These are phyloP conservation scores for Cheilosia vulpina DNA, from an alignment of 2,888 invertebrate species.

Conservation along the genomic window DNA sequence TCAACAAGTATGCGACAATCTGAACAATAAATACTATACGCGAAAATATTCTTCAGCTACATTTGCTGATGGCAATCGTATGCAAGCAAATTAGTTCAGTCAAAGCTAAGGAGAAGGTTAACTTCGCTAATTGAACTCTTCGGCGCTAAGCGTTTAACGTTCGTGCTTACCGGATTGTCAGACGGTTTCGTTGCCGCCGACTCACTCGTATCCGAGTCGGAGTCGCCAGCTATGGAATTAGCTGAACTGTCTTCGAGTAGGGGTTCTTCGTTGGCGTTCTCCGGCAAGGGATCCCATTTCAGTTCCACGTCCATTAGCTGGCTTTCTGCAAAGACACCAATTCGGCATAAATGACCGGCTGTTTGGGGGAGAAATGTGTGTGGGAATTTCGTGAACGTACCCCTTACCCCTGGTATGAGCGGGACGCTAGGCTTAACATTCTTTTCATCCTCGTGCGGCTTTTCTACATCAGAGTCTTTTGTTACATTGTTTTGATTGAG, in stretches of 20 bases:
- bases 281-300: conserved; percentile 86
- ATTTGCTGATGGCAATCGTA: conserved; percentile 13
- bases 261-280: conserved; percentile 79
- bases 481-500: not conserved
- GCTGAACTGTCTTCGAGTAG: conserved; percentile 79
- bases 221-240: conserved; percentile 65
- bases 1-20: not conserved
- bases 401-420: conserved; percentile 84
- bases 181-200: conserved; percentile 77
- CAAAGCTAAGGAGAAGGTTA: conserved; percentile 75
- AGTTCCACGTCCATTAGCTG: conserved; percentile 85
- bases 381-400: conserved; percentile 80
- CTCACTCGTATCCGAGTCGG: conserved; percentile 78
- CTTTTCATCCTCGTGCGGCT: conserved; percentile 33
- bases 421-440: conserved; percentile 57
- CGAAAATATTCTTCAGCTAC: not conserved
- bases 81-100: conserved; percentile 6
- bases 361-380: not conserved
- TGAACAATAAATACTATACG: not conserved
- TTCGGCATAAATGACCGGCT: conserved; percentile 1
- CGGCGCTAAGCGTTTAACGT: conserved; percentile 82
- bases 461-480: conserved; percentile 9
- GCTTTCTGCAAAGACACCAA: conserved; percentile 82
- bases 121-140: conserved; percentile 85
- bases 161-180: conserved; percentile 83